Base-by-base conservation (phyloP, 1,140 invertebrate genomes). In the Oncopeltus fasciatus region DNA sequence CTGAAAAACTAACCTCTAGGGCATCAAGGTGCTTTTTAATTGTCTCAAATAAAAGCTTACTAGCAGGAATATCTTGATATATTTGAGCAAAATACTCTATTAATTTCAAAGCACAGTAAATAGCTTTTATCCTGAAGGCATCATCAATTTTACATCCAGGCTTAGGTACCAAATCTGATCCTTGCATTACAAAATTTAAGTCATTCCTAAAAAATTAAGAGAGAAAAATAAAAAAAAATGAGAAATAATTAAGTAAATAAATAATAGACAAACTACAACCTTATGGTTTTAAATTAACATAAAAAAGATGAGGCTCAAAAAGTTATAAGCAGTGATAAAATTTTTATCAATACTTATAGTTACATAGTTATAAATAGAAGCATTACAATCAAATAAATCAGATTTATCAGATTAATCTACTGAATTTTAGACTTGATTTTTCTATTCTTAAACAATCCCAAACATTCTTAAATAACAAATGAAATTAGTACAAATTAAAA, bases 91-190 rank as follows among this genome's bases (percentile, higher is more conserved):
- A 79, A 66, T 85, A 81, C 44, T 70, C 72, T 27, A 83, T 68
- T 64, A 87, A 72, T 60, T 78, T 74, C 3, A 82, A 62, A 29
- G 77, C 67, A 0, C 74, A 77, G 44, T 75, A 68, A 16, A 67
- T 44, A 53, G 58, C 72, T 57, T 78, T 75, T 28, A 85, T 73
- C 77, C 80, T 84, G 62, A 83, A 87, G 58, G 77, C 73, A 63
- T 85, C 75, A 57, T 79, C 74, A 1, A 82, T 70, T 11, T 80
- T 75, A n/a, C n/a, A n/a, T 12, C 71, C 5, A 1, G 28, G 24
- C 47, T 65, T 68, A n/a, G 68, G 20, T 2, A 75, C 64, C 46
- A 85, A 77, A 74, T 83, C 81, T 14, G 66, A 70, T 1, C 72
- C 70, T 27, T 66, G 65, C 75, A 81, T 75, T 68, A 72, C 70